A percentile compares a stretch with the other conserved stretches of the same genome.
These are phyloP conservation scores for Erebia ligea DNA, from an alignment of 2,888 invertebrate species.

Conservation along the genomic window DNA sequence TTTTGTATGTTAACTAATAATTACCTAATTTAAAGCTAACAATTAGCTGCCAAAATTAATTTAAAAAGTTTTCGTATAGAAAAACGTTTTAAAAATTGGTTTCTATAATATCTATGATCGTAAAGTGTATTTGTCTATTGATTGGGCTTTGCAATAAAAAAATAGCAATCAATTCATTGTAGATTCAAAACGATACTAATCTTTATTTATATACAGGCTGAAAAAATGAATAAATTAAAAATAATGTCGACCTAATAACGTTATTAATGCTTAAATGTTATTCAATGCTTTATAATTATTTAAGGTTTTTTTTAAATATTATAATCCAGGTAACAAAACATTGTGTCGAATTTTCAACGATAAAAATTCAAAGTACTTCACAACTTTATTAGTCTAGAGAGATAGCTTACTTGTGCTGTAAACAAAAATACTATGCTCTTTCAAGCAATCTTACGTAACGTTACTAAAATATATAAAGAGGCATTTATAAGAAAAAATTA, in stretches of 20 bases:
- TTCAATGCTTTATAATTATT: not conserved
- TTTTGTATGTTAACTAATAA: not conserved
- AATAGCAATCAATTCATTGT: not conserved
- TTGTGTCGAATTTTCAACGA: no score
- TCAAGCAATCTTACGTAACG: not conserved
- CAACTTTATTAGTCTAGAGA: no score
- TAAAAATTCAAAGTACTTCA: no score
- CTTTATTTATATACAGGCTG: not conserved
- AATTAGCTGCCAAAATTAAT: slow-evolving; percentile 7
- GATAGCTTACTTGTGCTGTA: not conserved
- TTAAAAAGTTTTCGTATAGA: not conserved
- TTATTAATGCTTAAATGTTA: not conserved
- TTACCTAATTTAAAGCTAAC: not conserved
- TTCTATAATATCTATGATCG: not conserved
- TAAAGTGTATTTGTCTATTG: not conserved
- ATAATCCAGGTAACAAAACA: not conserved
- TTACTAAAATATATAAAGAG: slow-evolving; percentile 1
- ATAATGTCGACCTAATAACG: not conserved
- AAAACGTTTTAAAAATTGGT: not conserved
- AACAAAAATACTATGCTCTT: not conserved
- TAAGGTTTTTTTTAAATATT: not conserved
- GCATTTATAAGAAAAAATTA: not conserved
- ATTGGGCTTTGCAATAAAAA: slow-evolving; percentile 7
- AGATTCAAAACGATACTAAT: not conserved
- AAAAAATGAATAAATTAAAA: not conserved